Evolutionary conservation across 2,113 vertebrate species (phyloP), one percentile per base, ranked within the genome.

Genomic region (Passer montanus): DNA sequence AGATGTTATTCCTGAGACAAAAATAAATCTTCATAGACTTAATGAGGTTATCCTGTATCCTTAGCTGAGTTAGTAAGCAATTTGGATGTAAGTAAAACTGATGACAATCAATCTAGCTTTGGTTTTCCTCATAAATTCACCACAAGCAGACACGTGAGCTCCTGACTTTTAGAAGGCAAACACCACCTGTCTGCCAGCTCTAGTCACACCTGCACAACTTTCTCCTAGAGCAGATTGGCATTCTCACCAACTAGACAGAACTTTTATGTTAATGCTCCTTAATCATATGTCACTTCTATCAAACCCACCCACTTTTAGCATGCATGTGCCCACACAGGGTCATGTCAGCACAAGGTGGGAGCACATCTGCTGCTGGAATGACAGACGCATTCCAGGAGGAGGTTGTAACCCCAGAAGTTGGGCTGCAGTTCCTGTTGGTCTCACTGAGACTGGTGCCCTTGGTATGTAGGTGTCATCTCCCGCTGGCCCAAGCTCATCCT

Each of bases 1-100:
- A 91, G 92, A 64, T 16, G 15, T 64, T 95, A 74, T 95, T 92
- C 95, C 47, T 31, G 72, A 67, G 19, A 79, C 66, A 73, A 93
- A 96, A 95, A 92, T 28, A 23, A 33, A 23, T 93, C 74, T 90
- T 63, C 2, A 44, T 15, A 7, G 50, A 72, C 87, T 81, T 91
- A 91, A 91, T 80, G 86, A 94, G 10, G 49, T 16, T 52, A 56
- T 50, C 31, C 37, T 63, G 66, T 35, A 87, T 49, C 76, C 55
- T 76, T 80, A 93, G 58, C 43, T 78, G 17, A 28, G 68, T 31
- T 49, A 30, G 82, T 53, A 70, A 74, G 73, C 59, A 84, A 81
- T 13, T 46, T 18, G 84, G 43, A 91, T 47, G 3, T 8, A 73
- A 91, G 69, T 43, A 56, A 86, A 80, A 75, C 11, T 18, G 49